Evolutionary conservation across 2,113 vertebrate genomes (phyloP).

Genomic region (Okapia johnstoni): DNA sequence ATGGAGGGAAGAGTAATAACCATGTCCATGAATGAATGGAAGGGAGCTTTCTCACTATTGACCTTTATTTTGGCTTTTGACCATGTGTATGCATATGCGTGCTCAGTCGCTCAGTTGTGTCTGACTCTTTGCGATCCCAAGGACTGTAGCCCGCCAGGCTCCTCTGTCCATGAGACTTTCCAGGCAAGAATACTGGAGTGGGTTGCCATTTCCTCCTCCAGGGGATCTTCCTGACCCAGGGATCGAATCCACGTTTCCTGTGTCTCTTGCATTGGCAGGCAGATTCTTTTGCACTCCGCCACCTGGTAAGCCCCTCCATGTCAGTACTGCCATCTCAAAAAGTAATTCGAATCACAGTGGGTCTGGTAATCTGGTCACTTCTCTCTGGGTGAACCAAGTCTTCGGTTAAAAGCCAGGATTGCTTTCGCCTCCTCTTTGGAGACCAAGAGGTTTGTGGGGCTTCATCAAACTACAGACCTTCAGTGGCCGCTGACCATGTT

Average conservation of each 20-base stretch:
- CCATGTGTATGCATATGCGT: accelerated
- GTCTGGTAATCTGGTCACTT: neutral
- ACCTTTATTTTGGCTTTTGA: neutral
- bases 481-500: neutral
- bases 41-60: neutral
- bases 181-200: neutral
- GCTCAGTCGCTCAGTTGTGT: neutral
- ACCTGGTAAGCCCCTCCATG: neutral
- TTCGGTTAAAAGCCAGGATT: neutral
- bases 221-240: neutral
- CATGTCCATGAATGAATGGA: accelerated
- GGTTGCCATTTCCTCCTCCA: neutral
- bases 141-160: neutral
- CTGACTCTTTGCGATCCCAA: neutral
- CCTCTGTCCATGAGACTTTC: neutral
- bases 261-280: neutral
- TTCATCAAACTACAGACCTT: neutral
- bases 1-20: neutral
- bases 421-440: neutral
- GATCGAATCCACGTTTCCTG: neutral
- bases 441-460: neutral
- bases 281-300: neutral
- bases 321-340: neutral
- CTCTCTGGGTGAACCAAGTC: neutral
- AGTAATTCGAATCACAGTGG: neutral